Evolutionary conservation across 2,113 vertebrate species (phyloP).

Genomic region (Myxocyprinus asiaticus): DNA sequence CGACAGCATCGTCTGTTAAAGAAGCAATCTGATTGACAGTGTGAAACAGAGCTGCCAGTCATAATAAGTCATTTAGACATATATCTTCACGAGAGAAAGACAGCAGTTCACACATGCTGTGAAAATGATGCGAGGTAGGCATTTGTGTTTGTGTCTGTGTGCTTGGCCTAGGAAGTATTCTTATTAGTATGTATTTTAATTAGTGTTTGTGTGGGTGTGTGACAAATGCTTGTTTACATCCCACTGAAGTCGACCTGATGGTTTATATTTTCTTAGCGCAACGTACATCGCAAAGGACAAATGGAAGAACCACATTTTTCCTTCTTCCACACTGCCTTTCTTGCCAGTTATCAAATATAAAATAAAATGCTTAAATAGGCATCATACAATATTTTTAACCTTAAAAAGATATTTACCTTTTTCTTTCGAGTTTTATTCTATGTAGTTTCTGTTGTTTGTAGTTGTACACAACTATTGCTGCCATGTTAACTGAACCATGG

Average conservation of each 20-base stretch:
- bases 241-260: neutral
- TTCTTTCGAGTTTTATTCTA: neutral
- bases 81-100: constrained; percentile 27
- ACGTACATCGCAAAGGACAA: too few species aligned
- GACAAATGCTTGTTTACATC: constrained; percentile 44
- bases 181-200: constrained; percentile 11
- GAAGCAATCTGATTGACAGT: constrained; percentile 37
- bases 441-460: neutral
- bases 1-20: constrained; percentile 45
- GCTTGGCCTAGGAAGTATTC: neutral
- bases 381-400: neutral
- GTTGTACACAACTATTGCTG: neutral
- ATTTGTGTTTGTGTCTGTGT: constrained; percentile 52
- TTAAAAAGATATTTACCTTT: neutral
- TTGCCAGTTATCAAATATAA: neutral
- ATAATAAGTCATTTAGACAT: constrained; percentile 35
- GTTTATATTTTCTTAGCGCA: too few species aligned
- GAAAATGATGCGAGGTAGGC: constrained; percentile 79
- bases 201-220: constrained; percentile 1
- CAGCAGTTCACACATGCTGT: constrained; percentile 49
- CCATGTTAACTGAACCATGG: neutral
- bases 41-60: constrained; percentile 16
- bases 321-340: neutral
- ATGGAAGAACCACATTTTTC: neutral
- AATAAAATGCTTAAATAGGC: neutral